Evolutionary conservation across 2,797 vertebrate species (phyloP), one percentile per base, ranked within the genome.

Genomic region (Kryptolebias ocellatus): DNA sequence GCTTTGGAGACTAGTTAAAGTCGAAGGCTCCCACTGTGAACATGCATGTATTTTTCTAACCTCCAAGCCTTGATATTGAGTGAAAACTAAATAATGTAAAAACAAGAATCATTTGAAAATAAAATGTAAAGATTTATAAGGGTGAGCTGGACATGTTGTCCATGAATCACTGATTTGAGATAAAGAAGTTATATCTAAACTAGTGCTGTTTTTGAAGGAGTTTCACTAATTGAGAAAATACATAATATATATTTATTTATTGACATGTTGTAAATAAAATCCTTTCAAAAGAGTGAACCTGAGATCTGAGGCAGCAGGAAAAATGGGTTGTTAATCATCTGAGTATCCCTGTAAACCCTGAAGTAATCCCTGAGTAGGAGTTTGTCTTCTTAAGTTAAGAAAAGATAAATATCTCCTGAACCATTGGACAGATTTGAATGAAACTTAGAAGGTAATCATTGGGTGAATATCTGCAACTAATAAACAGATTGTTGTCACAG

Each of bases 1-100:
- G 12, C 51, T 49, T 37, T 61, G 31, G 49, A 58, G 29, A n/a
- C 20, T 55, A 17, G 18, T 53, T 54, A 24, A 79, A 57, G 12
- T 31, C 17, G 5, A 20, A 28, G 53, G 53, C 53, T 54, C n/a
- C 42, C 42, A 39, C 20, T 24, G 20, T 46, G 58, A 45, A 53
- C 27, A n/a, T 50, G 60, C 47, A 31, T 70, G 55, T 53, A n/a
- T 27, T 64, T 8, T 65, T 42, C 8, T 34, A 56, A 14, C 53
- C 57, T 52, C 28, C 74, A n/a, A 71, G 18, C 45, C 29, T 9
- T 56, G 12, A 34, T 24, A 49, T 50, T 11, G 11, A 29, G 5
- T 34, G 1, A n/a, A 63, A 46, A 54, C 61, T 44, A 60, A 70
- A 80, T 65, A 62, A 44, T 1, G n/a, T 9, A 34, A 24, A 44